A percentile compares a stretch with the other conserved stretches of the same genome.
phyloP scores from a whole-genome alignment of 1,140 invertebrate species.

The Berghia stephanieae region DNA sequence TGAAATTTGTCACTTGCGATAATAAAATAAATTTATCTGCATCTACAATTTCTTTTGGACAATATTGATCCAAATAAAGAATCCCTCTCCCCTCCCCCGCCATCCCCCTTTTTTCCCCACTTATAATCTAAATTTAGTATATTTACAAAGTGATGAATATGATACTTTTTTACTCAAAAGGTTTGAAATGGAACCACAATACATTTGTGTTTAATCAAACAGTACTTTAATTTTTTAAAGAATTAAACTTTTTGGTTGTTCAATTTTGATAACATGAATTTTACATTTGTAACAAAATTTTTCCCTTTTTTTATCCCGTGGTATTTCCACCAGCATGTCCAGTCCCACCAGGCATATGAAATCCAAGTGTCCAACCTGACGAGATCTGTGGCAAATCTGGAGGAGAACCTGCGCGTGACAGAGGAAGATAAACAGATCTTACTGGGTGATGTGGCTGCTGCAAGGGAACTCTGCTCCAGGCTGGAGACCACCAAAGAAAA shows the following conservation, averaged over 20 bases:
- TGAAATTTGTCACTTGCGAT: not conserved
- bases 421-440: conserved; percentile 63
- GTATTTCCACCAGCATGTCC: conserved; percentile 52
- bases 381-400: conserved; percentile 57
- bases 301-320: not conserved
- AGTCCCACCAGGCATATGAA: conserved; percentile 62
- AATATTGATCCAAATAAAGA: not conserved
- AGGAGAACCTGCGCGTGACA: conserved; percentile 58
- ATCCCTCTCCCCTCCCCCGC: not conserved
- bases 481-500: conserved; percentile 64
- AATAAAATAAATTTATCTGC: too few species aligned
- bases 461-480: conserved; percentile 61
- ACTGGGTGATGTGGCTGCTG: conserved; percentile 59
- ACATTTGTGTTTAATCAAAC: not conserved
- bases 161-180: too few species aligned
- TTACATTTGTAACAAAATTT: too few species aligned
- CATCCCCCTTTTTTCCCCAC: not conserved
- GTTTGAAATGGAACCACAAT: too few species aligned
- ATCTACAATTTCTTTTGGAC: too few species aligned
- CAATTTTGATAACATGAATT: too few species aligned
- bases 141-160: too few species aligned
- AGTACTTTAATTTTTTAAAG: not conserved
- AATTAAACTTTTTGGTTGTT: too few species aligned
- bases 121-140: too few species aligned
- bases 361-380: conserved; percentile 64